Conservation (phyloP, 2,888 invertebrate species). For the Heliconius ethilla region DNA sequence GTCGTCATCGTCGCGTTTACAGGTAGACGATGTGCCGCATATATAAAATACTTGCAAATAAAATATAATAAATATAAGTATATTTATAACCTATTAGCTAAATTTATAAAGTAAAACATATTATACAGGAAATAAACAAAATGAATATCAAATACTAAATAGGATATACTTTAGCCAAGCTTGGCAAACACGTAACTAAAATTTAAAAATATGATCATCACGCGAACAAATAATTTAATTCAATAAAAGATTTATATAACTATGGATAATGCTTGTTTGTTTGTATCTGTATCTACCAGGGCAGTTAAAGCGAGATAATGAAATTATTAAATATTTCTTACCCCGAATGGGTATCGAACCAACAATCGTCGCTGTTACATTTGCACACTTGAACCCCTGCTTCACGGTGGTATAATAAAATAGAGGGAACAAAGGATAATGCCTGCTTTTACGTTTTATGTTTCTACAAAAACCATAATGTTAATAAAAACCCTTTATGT, state of each 20-base stretch:
- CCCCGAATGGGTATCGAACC: no score
- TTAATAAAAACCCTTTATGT: constrained; percentile 4
- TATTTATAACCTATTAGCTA: no score
- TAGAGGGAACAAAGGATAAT: neutral
- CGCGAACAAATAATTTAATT: constrained; percentile 34
- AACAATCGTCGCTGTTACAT: no score
- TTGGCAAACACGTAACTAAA: constrained; percentile 4
- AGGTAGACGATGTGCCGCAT: no score
- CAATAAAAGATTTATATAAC: constrained; percentile 9
- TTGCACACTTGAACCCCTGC: no score
- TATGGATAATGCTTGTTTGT: neutral
- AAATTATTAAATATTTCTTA: no score
- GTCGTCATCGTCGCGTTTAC: no score
- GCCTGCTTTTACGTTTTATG: neutral
- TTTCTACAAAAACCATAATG: neutral
- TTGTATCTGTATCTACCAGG: neutral
- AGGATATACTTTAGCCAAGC: neutral
- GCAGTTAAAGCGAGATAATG: no score
- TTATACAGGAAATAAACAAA: neutral
- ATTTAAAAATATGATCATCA: constrained; percentile 19
- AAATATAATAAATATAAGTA: no score
- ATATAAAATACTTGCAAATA: no score
- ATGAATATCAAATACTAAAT: neutral
- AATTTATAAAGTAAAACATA: no score
- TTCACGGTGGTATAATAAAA: no score